Evolutionary conservation across 1,140 invertebrate genomes (phyloP).

Genomic region (Trypoxylus dichotomus): DNA sequence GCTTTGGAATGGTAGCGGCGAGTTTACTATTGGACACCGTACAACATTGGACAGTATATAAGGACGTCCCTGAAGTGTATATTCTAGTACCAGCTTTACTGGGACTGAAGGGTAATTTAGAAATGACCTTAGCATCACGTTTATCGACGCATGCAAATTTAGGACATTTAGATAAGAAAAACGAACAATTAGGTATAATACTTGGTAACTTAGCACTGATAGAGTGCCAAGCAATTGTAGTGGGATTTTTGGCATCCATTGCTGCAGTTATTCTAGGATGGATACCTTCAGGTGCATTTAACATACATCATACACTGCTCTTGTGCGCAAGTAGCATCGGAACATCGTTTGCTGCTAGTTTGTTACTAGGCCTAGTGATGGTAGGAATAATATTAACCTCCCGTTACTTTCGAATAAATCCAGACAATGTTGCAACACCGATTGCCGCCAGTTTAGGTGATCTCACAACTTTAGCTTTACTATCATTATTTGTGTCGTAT

Average conservation of each 20-base stretch:
- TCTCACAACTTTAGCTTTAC: constrained; percentile 83
- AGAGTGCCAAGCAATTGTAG: constrained; percentile 94
- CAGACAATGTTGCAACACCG: constrained; percentile 95
- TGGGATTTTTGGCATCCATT: constrained; percentile 86
- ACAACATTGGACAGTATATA: constrained; percentile 87
- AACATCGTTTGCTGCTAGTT: constrained; percentile 79
- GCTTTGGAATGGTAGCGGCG: constrained; percentile 89
- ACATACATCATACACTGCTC: constrained; percentile 73
- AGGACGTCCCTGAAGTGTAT: constrained; percentile 82
- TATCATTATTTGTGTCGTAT: constrained; percentile 74
- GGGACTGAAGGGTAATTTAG: constrained; percentile 94
- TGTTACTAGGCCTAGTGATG: constrained; percentile 75
- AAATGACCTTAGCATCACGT: constrained; percentile 95
- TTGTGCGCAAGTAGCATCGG: constrained; percentile 77
- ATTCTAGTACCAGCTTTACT: constrained; percentile 90
- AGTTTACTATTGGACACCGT: constrained; percentile 83
- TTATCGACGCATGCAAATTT: constrained; percentile 90
- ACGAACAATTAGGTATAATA: constrained; percentile 80
- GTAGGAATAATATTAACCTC: constrained; percentile 80
- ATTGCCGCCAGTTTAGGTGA: constrained; percentile 94
- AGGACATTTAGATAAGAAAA: constrained; percentile 70
- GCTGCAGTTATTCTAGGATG: constrained; percentile 79
- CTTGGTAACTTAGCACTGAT: constrained; percentile 87
- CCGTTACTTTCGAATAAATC: constrained; percentile 82
- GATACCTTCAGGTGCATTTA: constrained; percentile 70